A percentile compares a stretch with the other conserved stretches of the same genome.
Conservation (phyloP, 92 coral and sea anemone species). For the Palythoa grandis region DNA sequence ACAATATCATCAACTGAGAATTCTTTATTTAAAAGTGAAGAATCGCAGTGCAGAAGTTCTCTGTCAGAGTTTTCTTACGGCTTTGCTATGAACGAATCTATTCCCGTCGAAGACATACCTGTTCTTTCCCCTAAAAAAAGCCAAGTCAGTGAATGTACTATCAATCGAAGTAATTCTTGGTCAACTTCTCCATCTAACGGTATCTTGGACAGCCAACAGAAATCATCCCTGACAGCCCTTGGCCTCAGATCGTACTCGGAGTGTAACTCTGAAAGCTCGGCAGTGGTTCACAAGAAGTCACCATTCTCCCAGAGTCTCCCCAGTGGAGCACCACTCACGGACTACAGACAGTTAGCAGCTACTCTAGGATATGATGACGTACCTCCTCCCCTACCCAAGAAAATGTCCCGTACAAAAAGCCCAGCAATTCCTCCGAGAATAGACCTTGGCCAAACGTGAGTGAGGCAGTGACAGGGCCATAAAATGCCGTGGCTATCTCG, state of each 20-base stretch:
- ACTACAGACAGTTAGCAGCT: constrained; percentile 23
- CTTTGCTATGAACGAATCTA: constrained; percentile 36
- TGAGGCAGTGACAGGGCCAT: neutral
- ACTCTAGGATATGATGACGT: constrained; percentile 10
- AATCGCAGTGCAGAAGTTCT: neutral
- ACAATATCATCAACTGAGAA: neutral
- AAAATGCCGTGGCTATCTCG: too few relatives aligned
- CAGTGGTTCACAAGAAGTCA: neutral
- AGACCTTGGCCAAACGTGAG: constrained; percentile 30
- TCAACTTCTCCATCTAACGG: constrained; percentile 1
- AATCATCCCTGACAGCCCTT: neutral
- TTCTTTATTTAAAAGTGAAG: neutral
- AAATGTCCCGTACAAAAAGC: constrained; percentile 31
- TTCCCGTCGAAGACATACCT: constrained; percentile 25
- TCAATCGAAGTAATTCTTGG: constrained; percentile 22
- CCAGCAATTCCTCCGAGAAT: constrained; percentile 30
- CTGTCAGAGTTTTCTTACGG: neutral
- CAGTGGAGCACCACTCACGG: constrained; percentile 12
- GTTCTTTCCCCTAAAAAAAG: constrained; percentile 34
- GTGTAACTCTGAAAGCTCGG: neutral
- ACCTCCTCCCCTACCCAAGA: constrained; percentile 41
- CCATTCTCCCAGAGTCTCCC: constrained; percentile 29
- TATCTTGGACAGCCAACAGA: neutral
- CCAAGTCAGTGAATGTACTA: neutral
- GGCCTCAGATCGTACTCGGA: neutral